phyloP scores from a whole-genome alignment of 2,888 invertebrate species.

The Caenorhabditis virilis region DNA sequence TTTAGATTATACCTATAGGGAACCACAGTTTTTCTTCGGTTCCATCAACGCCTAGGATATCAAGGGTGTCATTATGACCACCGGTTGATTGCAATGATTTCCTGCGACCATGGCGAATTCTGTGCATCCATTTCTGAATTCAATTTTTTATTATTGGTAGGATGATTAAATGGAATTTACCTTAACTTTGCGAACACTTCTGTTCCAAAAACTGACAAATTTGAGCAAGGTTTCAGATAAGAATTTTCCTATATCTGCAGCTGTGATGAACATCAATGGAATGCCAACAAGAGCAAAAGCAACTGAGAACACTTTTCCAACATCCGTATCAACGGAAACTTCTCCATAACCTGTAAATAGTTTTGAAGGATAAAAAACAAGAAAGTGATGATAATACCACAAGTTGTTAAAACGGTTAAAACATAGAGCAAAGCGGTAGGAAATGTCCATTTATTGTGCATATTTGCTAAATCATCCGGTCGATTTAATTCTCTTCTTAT shows the following conservation, averaged over 20 bases:
- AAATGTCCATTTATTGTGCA: conserved; percentile 69
- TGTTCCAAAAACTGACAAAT: conserved; percentile 65
- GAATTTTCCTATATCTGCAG: conserved; percentile 69
- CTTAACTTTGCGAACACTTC: conserved; percentile 58
- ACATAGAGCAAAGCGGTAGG: conserved; percentile 68
- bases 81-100: conserved; percentile 64
- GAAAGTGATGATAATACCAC: conserved; percentile 54
- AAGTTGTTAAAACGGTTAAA: conserved; percentile 68
- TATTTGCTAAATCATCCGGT: conserved; percentile 61
- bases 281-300: conserved; percentile 68
- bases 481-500: conserved; percentile 60
- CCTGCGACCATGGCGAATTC: conserved; percentile 55
- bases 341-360: conserved; percentile 66
- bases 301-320: conserved; percentile 68
- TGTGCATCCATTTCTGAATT: conserved; percentile 56
- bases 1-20: conserved; percentile 64
- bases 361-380: not conserved
- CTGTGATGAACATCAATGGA: conserved; percentile 69
- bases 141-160: too few relatives aligned
- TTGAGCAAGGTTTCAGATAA: conserved; percentile 68
- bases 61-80: conserved; percentile 59
- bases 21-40: conserved; percentile 68
- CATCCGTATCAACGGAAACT: conserved; percentile 68
- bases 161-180: conserved; percentile 44
- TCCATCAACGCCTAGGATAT: conserved; percentile 61